Conservation (phyloP, 2,888 invertebrate species). For the Seladonia tumulorum region DNA sequence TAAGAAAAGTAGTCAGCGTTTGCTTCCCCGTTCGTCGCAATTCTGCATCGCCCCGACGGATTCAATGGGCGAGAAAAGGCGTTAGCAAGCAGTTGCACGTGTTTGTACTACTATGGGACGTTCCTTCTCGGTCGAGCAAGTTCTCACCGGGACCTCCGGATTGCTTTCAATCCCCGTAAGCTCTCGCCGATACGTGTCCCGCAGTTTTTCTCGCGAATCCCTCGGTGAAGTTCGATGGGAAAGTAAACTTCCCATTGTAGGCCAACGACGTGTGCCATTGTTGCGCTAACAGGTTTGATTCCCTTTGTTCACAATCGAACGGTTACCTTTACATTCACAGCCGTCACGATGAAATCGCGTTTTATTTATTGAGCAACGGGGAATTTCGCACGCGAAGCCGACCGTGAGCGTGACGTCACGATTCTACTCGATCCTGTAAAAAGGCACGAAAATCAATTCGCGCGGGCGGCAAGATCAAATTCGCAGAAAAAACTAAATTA, state of each 20-base stretch:
- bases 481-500: background rate
- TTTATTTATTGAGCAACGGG: conserved; percentile 9
- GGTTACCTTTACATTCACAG: conserved; percentile 27
- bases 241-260: conserved; percentile 63
- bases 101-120: conserved; percentile 54
- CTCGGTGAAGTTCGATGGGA: conserved; percentile 51
- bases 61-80: conserved; percentile 54
- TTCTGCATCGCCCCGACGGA: conserved; percentile 41
- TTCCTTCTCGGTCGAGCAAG: conserved; percentile 64
- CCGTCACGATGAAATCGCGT: background rate
- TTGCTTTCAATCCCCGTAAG: conserved; percentile 66
- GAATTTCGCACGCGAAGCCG: background rate
- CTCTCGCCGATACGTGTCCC: conserved; percentile 60
- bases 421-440: background rate
- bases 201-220: conserved; percentile 53
- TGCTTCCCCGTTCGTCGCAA: conserved; percentile 36
- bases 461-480: background rate
- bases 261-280: conserved; percentile 48
- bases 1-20: conserved; percentile 32
- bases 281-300: conserved; percentile 53
- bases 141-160: conserved; percentile 58
- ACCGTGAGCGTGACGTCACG: background rate
- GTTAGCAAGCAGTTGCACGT: conserved; percentile 66
- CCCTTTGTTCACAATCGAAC: conserved; percentile 14
- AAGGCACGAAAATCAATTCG: background rate